Evolutionary conservation across 2,888 invertebrate species (phyloP), one percentile per base, ranked within the genome.

Genomic region (Lamellibrachia columna): DNA sequence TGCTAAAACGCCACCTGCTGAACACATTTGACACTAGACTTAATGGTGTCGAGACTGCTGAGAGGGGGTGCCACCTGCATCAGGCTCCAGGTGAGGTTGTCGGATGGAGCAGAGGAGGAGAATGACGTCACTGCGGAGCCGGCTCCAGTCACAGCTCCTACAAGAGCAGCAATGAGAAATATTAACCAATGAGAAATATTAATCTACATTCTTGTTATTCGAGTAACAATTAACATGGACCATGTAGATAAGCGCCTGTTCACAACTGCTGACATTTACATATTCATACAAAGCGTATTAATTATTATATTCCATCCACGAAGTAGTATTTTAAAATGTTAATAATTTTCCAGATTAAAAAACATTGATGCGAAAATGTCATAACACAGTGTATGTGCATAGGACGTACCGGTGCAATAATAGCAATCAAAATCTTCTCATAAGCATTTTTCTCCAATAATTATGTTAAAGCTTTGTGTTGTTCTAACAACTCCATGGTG

Each of bases 11-110:
- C 75, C n/a, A 75, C 75, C 75, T 75, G 75, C 75, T 75, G 75
- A 75, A 75, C 75, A 75, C 75, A 75, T 75, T 75, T 75, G 75
- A 75, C 75, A 75, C 75, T 75, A 75, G 75, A 75, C 75, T 75
- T 75, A n/a, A 75, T 75, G 22, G 75, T 75, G n/a, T 75, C 75
- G n/a, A 75, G 75, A 75, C 75, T 75, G 75, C 75, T 6, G 75
- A 75, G 75, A 22, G 75, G 75, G 75, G 75, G 75, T 4, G 75
- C 75, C 75, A 75, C 75, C 75, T 75, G 75, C 75, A 75, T 75
- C 75, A 75, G n/a, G 75, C 75, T 75, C 75, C 75, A 75, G 15
- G 15, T 75, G 6, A 22, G 75, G 75, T 75, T 75, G 75, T 75
- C 75, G n/a, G 3, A 6, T 3, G 75, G n/a, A 22, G 75, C 75